Percentiles rank a stretch among this genome's conserved stretches.
Evolutionary conservation across 2,113 vertebrate genomes (phyloP).

Genomic region (Crocuta crocuta): DNA sequence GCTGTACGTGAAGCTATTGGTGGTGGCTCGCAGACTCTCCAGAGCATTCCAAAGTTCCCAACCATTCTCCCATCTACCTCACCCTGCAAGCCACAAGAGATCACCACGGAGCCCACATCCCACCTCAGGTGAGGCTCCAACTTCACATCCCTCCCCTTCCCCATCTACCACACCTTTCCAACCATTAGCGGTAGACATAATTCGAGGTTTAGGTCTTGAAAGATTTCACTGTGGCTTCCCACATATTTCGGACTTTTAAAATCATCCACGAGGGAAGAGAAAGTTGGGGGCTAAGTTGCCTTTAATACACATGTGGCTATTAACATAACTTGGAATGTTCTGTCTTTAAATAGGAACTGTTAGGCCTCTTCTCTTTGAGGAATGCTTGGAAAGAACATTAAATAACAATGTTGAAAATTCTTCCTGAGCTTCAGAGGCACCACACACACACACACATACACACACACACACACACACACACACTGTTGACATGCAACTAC

Average conservation of each 20-base stretch:
- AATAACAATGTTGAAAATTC: conserved; percentile 76
- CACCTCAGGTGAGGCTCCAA: conserved; percentile 36
- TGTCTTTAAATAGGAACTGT: conserved; percentile 80
- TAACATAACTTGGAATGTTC: conserved; percentile 79
- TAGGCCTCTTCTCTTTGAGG: conserved; percentile 73
- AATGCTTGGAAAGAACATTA: conserved; percentile 77
- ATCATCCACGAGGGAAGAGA: conserved; percentile 74
- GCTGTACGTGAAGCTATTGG: not conserved
- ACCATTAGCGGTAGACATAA: conserved; percentile 71
- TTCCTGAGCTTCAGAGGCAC: conserved; percentile 49
- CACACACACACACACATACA: not conserved
- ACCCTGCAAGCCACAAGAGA: not conserved
- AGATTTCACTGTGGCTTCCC: conserved; percentile 79
- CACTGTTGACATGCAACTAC: conserved; percentile 55
- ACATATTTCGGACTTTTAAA: conserved; percentile 79
- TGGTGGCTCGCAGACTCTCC: conserved; percentile 38
- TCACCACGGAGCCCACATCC: conserved; percentile 65
- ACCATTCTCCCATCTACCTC: not conserved
- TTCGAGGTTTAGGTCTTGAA: conserved; percentile 76
- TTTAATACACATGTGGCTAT: conserved; percentile 78
- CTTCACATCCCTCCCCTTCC: conserved; percentile 55
- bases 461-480: conserved; percentile 24
- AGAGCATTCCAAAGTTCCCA: conserved; percentile 32
- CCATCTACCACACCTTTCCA: conserved; percentile 68
- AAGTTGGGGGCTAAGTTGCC: conserved; percentile 65